Evolutionary conservation across 2,888 invertebrate genomes (phyloP).

Genomic region (Trachelus tabidus): DNA sequence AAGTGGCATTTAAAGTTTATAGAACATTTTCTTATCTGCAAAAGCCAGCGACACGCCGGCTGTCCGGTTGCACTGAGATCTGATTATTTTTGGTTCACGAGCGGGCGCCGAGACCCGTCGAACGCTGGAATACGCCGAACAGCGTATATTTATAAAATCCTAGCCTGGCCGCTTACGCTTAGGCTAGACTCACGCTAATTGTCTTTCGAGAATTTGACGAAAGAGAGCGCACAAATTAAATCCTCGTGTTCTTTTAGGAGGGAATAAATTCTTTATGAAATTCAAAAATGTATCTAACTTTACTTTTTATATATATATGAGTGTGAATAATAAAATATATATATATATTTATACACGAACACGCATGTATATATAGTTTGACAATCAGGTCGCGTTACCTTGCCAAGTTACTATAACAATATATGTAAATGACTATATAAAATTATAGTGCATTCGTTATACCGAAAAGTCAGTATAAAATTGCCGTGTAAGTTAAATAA

Average conservation of each 20-base stretch:
- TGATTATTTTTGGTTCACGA: conserved; percentile 58
- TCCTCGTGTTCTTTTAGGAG: neutral
- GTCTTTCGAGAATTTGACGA: neutral
- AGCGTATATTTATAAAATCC: conserved; percentile 54
- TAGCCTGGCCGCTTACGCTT: conserved; percentile 23
- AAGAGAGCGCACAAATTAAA: neutral
- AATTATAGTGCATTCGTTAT: neutral
- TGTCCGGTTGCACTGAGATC: conserved; percentile 20
- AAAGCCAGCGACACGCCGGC: conserved; percentile 13
- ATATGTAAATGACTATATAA: neutral
- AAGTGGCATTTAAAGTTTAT: neutral
- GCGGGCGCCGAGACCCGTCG: conserved; percentile 22
- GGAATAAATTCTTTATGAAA: neutral
- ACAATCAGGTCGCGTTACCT: neutral
- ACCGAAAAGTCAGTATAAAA: neutral
- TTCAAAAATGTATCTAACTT: too few species aligned
- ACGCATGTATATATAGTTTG: neutral
- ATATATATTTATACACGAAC: neutral
- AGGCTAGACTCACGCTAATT: neutral
- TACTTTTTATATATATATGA: too few species aligned
- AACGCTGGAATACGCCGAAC: conserved; percentile 28
- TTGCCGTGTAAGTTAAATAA: neutral
- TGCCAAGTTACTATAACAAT: neutral
- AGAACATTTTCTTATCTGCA: conserved; percentile 13
- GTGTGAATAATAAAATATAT: too few species aligned